Evolutionary conservation across 2,888 invertebrate genomes (phyloP), one percentile per base, ranked within the genome.

Genomic region (Cordylochernes scorpioides): DNA sequence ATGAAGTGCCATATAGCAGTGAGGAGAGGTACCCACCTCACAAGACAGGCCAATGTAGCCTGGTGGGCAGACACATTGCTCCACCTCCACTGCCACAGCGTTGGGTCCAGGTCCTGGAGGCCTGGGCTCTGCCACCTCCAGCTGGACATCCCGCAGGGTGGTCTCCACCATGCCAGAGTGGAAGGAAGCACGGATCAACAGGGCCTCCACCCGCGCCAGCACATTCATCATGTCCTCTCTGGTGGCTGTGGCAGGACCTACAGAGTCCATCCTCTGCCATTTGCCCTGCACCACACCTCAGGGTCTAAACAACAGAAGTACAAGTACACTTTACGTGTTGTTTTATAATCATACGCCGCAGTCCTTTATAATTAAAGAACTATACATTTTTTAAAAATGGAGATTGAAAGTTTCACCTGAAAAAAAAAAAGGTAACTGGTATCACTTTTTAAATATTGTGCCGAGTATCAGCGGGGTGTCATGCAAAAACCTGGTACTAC

Each of bases 211-310:
- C 44, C 74, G 72, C 15, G 75, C 67, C 6, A 97, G 57, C 0
- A 75, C 75, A 36, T 64, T 68, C 60, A 97, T 63, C 35, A 97
- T 62, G 47, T 84, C 75, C 31, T 68, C 64, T 16, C 88, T 65
- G 1, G 71, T 68, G 0, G 71, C 54, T 42, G 38, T 29, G 15
- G 30, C 33, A 8, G 36, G 32, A 2, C 39, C 39, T n/a, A 32
- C 27, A 19, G 35, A 32, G 28, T 45, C 45, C 9, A 39, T 34
- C 25, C 34, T 46, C 45, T 32, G 52, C 48, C 36, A 55, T 36
- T 19, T 48, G 36, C 9, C 41, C 44, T 44, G 50, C 38, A 25
- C n/a, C n/a, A n/a, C n/a, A n/a, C n/a, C n/a, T n/a, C n/a, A n/a
- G n/a, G n/a, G n/a, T n/a, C n/a, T n/a, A n/a, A n/a, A n/a, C n/a